Conservation (phyloP, 2,888 invertebrate species). For the Oligia fasciuncula region DNA sequence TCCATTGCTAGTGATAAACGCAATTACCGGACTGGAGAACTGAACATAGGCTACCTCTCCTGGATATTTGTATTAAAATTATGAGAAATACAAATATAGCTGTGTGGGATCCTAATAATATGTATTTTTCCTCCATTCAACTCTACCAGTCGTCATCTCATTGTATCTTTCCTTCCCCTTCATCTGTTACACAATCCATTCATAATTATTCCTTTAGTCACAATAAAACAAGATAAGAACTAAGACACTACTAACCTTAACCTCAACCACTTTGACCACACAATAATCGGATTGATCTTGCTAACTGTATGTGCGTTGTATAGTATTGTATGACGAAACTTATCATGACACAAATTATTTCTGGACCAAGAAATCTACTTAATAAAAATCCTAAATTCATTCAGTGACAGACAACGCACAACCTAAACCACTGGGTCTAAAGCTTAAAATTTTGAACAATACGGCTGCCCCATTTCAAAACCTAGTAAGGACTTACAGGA, state of each 20-base stretch:
- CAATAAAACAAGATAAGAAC: constrained; percentile 18
- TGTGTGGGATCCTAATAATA: neutral
- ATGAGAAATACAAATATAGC: too few relatives aligned
- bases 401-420: too few relatives aligned
- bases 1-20: too few relatives aligned
- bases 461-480: too few relatives aligned
- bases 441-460: too few relatives aligned
- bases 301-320: too few relatives aligned
- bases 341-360: neutral
- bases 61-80: too few relatives aligned
- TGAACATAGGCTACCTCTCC: too few relatives aligned
- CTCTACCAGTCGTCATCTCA: neutral
- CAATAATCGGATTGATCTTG: constrained; percentile 9
- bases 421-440: too few relatives aligned
- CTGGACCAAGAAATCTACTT: neutral
- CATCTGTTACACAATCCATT: neutral
- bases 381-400: neutral
- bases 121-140: neutral
- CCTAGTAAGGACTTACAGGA: too few relatives aligned
- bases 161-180: neutral
- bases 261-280: neutral
- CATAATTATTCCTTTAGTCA: neutral
- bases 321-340: constrained; percentile 13
- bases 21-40: too few relatives aligned
- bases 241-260: neutral